phyloP scores from a whole-genome alignment of 2,888 invertebrate genomes.

The Microctonus aethiopoides region DNA sequence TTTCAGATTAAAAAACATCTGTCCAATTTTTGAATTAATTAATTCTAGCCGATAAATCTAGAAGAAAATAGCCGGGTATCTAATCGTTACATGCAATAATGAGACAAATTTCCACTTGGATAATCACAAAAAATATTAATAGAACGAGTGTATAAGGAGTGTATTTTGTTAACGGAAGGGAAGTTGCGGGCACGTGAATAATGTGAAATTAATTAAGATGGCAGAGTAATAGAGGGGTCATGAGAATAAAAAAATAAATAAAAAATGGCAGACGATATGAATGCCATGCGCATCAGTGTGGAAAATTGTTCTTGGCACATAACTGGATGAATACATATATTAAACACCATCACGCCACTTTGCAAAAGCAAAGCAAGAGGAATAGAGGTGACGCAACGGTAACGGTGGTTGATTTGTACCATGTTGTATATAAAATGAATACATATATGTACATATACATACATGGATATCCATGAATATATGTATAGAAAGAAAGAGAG shows the following conservation, averaged over 20 bases:
- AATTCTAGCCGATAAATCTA: no score
- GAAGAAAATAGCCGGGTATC: no score
- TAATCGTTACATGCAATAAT: not conserved
- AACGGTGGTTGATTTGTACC: constrained; percentile 12
- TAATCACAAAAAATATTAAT: not conserved
- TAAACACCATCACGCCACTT: constrained; percentile 3
- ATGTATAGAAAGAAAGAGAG: constrained; percentile 12
- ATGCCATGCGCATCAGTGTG: constrained; percentile 37
- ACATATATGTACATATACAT: no score
- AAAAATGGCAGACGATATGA: constrained; percentile 11
- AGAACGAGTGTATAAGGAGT: no score
- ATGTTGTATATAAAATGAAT: not conserved
- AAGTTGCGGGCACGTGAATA: constrained; percentile 34
- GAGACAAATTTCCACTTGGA: not conserved
- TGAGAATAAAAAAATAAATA: not conserved
- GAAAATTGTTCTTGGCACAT: constrained; percentile 39
- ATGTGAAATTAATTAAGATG: constrained; percentile 47
- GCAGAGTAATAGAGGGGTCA: constrained; percentile 26
- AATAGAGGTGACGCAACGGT: constrained; percentile 2
- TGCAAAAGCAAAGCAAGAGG: not conserved
- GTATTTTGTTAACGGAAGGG: not conserved
- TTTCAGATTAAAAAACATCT: no score
- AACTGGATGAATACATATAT: constrained; percentile 16
- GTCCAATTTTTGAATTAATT: no score
- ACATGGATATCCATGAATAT: no score